A percentile compares a stretch with the other conserved stretches of the same genome.
Conservation (phyloP, 30 jellyfish, hydroid and myxozoan genomes). For the Chironex yamaguchii region DNA sequence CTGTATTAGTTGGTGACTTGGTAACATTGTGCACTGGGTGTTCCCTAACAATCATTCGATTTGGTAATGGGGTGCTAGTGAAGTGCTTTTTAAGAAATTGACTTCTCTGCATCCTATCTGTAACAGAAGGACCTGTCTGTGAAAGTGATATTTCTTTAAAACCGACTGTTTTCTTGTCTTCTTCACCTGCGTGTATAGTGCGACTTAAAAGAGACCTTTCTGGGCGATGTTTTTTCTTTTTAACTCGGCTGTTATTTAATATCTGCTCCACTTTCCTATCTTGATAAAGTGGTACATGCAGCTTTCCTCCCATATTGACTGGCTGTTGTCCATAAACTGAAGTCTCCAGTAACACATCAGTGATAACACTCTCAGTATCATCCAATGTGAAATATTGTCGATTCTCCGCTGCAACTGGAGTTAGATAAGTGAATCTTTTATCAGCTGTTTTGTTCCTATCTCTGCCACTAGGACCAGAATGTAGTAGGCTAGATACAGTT, state of each 20-base stretch:
- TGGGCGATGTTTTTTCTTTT: conserved; percentile 19
- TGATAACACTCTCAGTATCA: conserved; percentile 62
- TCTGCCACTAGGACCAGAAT: conserved; percentile 5
- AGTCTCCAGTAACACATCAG: conserved; percentile 67
- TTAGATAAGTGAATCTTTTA: conserved; percentile 35
- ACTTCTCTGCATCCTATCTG: too few species aligned
- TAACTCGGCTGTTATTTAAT: conserved; percentile 61
- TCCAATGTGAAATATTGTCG: conserved; percentile 3
- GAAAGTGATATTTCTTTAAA: too few species aligned
- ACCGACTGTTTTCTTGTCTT: too few species aligned
- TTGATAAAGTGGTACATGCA: conserved; percentile 56
- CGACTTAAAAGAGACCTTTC: conserved; percentile 21
- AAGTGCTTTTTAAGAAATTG: too few species aligned
- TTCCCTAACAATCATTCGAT: neutral
- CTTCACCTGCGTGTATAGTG: conserved; percentile 28
- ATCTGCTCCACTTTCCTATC: conserved; percentile 58
- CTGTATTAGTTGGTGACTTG: too few species aligned
- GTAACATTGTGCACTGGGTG: neutral
- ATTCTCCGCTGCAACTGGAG: neutral
- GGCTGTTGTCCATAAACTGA: conserved; percentile 76
- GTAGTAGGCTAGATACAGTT: conserved; percentile 59
- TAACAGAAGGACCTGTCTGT: too few species aligned
- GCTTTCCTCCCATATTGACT: conserved; percentile 75
- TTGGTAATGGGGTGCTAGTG: neutral
- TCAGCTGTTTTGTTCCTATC: conserved; percentile 25